These are phyloP conservation scores for Numida meleagris DNA, from an alignment of 2,113 vertebrate genomes.

Conservation along the genomic window DNA sequence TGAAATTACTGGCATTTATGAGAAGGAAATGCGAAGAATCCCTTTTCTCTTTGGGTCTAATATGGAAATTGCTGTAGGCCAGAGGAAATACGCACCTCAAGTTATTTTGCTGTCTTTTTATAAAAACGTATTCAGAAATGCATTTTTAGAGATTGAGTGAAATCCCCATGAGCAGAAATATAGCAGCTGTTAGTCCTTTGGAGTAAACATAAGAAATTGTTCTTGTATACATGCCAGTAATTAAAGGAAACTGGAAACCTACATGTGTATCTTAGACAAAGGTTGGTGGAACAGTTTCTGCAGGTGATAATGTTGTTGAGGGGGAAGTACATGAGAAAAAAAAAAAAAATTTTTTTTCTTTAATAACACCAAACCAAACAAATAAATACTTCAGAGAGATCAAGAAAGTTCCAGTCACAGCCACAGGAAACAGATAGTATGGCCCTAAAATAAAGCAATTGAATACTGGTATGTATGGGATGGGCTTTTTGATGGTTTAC, in stretches of 20 bases:
- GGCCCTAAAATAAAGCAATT: neutral
- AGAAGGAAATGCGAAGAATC: neutral
- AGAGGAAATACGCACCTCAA: neutral
- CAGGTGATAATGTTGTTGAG: neutral
- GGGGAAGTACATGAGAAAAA: neutral
- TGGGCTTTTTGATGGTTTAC: neutral
- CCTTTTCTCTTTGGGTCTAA: neutral
- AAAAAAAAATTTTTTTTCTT: no score
- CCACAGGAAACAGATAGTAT: no score
- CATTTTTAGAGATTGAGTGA: neutral
- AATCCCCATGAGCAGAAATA: neutral
- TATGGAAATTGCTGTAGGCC: neutral
- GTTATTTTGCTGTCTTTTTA: neutral
- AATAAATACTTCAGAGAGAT: neutral
- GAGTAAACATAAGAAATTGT: neutral
- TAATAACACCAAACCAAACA: no score
- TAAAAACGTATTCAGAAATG: neutral
- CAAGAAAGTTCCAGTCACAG: neutral
- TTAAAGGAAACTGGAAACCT: neutral
- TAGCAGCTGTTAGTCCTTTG: neutral
- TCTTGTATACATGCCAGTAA: neutral
- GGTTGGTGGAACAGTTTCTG: neutral
- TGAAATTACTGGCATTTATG: neutral
- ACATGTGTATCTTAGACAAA: no score
- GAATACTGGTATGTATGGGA: neutral